Evolutionary conservation across 1,140 invertebrate genomes (phyloP).

Genomic region (Bombus difficillimus): DNA sequence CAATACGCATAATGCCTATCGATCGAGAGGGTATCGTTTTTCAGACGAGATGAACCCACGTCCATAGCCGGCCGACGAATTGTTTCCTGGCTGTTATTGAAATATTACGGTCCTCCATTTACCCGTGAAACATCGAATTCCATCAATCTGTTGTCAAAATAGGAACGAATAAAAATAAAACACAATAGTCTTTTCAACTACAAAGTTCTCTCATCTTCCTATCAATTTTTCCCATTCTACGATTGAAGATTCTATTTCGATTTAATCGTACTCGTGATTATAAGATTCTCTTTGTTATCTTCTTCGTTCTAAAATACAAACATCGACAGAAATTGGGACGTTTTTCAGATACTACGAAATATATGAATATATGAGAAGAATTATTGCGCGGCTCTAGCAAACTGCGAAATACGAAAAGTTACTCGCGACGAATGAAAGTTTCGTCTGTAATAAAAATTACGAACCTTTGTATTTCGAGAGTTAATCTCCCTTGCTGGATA

Average conservation of each 20-base stretch:
- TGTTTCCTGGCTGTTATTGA: constrained; percentile 7
- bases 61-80: not conserved
- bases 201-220: not conserved
- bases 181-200: not conserved
- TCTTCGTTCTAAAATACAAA: not conserved
- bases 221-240: not conserved
- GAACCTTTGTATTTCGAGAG: not conserved
- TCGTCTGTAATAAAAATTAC: not conserved
- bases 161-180: not conserved
- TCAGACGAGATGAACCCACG: not conserved
- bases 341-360: no score
- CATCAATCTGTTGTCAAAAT: not conserved
- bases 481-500: not conserved
- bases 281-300: no score
- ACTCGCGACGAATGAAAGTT: not conserved
- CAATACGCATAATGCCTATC: constrained; percentile 20
- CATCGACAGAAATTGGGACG: not conserved
- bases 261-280: not conserved
- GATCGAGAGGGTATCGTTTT: not conserved
- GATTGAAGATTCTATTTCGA: not conserved
- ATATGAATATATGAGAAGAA: not conserved
- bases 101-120: constrained; percentile 14
- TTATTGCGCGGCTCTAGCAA: no score
- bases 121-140: constrained; percentile 9
- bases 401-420: not conserved